These are phyloP conservation scores for Leucophenga maculata DNA, from an alignment of 2,888 invertebrate species.

Conservation along the genomic window DNA sequence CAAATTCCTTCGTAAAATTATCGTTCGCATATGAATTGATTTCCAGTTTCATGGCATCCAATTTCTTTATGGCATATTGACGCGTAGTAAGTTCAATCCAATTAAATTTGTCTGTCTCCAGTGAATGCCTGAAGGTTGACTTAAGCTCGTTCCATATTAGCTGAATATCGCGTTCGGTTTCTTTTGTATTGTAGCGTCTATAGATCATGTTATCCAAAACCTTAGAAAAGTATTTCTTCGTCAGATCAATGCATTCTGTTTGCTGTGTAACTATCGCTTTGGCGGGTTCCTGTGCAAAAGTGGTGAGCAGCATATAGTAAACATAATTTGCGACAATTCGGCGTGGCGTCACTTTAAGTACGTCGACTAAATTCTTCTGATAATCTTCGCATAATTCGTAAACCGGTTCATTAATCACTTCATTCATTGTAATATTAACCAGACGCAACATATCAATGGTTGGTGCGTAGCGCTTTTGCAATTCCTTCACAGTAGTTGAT, in stretches of 20 bases:
- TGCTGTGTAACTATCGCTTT: slow-evolving; percentile 37
- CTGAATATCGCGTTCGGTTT: slow-evolving; percentile 55
- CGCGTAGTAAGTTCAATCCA: slow-evolving; percentile 56
- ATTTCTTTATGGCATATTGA: slow-evolving; percentile 53
- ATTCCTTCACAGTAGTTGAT: slow-evolving; percentile 44
- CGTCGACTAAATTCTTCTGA: slow-evolving; percentile 52
- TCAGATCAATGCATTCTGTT: slow-evolving; percentile 48
- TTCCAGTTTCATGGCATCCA: slow-evolving; percentile 57
- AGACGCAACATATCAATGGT: slow-evolving; percentile 53
- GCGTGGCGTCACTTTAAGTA: slow-evolving; percentile 40
- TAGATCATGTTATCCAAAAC: slow-evolving; percentile 66
- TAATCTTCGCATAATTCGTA: slow-evolving; percentile 55
- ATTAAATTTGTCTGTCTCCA: slow-evolving; percentile 47
- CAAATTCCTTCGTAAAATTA: slow-evolving; percentile 58
- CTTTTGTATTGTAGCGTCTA: slow-evolving; percentile 53
- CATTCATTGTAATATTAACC: slow-evolving; percentile 53
- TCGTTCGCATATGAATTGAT: slow-evolving; percentile 54
- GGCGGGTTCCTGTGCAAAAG: slow-evolving; percentile 47
- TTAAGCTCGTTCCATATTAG: slow-evolving; percentile 62
- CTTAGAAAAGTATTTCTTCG: slow-evolving; percentile 60
- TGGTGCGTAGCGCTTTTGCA: slow-evolving; percentile 53
- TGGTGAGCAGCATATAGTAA: slow-evolving; percentile 55
- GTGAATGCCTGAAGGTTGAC: slow-evolving; percentile 50
- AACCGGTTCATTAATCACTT: slow-evolving; percentile 44
- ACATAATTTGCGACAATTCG: slow-evolving; percentile 33